A percentile compares a stretch with the other conserved stretches of the same genome.
These are phyloP conservation scores for Chionomys nivalis DNA, from an alignment of 2,113 vertebrate species.

Conservation along the genomic window DNA sequence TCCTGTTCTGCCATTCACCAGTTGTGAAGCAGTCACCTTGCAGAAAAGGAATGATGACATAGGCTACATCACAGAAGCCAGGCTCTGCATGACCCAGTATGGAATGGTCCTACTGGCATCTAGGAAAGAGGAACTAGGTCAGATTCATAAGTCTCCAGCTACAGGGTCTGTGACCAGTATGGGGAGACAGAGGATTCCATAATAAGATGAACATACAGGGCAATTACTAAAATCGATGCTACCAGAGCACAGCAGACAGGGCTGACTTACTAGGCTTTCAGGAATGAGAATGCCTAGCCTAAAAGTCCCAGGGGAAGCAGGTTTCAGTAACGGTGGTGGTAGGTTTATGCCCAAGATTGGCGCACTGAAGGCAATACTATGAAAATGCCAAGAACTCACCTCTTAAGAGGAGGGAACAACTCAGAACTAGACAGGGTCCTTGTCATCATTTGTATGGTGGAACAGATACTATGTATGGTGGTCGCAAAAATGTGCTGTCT, in stretches of 20 bases:
- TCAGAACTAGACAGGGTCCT: neutral
- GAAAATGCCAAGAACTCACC: neutral
- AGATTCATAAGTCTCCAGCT: neutral
- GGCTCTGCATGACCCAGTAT: neutral
- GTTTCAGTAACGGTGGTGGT: neutral
- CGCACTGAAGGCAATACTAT: neutral
- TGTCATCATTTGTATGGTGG: neutral
- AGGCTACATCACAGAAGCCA: neutral
- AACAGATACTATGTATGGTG: neutral
- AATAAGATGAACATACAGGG: neutral
- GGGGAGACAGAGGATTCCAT: neutral
- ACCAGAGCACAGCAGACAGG: neutral
- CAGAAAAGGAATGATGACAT: neutral
- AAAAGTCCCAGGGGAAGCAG: neutral
- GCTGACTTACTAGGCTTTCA: neutral
- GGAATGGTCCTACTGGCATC: neutral
- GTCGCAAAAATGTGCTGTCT: neutral
- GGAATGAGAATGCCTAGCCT: slow-evolving; percentile 3
- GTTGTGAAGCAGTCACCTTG: neutral
- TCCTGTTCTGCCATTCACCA: neutral
- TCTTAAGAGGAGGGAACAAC: neutral
- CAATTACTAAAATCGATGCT: neutral
- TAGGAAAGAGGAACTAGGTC: neutral
- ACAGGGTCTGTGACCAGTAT: neutral
- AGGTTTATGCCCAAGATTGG: slow-evolving; percentile 4